Evolutionary conservation across 2,888 invertebrate species (phyloP).

Genomic region (Barypeithes pellucidus): DNA sequence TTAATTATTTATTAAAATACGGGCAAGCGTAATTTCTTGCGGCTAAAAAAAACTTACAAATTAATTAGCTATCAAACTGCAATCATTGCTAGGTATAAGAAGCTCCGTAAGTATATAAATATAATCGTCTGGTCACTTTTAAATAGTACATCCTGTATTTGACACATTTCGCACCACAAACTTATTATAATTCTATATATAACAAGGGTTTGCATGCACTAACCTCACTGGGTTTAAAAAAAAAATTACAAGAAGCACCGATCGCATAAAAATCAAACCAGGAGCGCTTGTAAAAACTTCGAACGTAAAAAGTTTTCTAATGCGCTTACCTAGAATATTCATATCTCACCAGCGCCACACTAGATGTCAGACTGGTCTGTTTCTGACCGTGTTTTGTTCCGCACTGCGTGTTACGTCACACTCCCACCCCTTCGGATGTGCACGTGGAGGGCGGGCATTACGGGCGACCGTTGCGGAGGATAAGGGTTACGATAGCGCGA

Average conservation of each 20-base stretch:
- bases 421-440: slow-evolving; percentile 54
- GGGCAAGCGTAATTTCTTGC: no score
- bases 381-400: slow-evolving; percentile 70
- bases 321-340: slow-evolving; percentile 71
- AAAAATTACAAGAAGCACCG: not conserved
- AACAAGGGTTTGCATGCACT: slow-evolving; percentile 5
- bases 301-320: slow-evolving; percentile 36
- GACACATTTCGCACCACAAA: not conserved
- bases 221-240: not conserved
- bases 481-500: slow-evolving; percentile 47
- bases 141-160: not conserved
- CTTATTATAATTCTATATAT: no score
- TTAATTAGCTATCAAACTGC: no score
- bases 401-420: slow-evolving; percentile 71
- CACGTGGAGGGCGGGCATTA: slow-evolving; percentile 55
- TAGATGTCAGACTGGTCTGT: slow-evolving; percentile 70
- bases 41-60: no score
- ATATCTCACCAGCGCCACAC: slow-evolving; percentile 71
- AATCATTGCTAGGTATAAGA: no score
- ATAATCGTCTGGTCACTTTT: no score
- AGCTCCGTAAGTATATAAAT: no score
- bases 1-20: no score
- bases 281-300: slow-evolving; percentile 33
- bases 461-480: slow-evolving; percentile 37
- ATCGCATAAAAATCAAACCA: slow-evolving; percentile 2